Evolutionary conservation across 53 echinoderm and acorn worm genomes (phyloP).

Genomic region (Apostichopus leukothele): DNA sequence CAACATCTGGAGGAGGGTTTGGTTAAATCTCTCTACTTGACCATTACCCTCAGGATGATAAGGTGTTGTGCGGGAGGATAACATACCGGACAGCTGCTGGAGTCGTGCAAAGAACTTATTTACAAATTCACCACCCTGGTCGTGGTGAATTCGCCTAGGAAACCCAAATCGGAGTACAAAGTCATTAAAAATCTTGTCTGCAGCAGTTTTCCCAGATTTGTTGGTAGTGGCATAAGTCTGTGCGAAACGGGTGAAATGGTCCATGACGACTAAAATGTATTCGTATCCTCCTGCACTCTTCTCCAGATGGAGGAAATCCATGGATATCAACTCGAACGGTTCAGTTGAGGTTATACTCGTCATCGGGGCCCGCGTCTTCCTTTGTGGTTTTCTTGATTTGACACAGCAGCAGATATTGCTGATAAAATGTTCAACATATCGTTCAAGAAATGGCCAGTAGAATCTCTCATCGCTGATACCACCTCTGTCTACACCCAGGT

Average conservation of each 20-base stretch:
- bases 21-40: constrained; percentile 42
- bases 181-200: constrained; percentile 51
- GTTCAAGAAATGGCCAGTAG: constrained; percentile 36
- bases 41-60: not conserved
- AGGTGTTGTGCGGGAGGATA: not conserved
- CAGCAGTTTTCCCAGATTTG: constrained; percentile 47
- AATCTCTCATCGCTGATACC: constrained; percentile 49
- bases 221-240: constrained; percentile 55
- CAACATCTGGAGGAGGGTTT: constrained; percentile 48
- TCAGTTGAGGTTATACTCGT: constrained; percentile 22
- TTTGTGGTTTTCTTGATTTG: constrained; percentile 21
- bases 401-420: constrained; percentile 27
- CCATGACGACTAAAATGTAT: constrained; percentile 59
- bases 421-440: constrained; percentile 12
- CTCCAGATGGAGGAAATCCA: constrained; percentile 64
- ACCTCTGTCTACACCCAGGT: constrained; percentile 44
- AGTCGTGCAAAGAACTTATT: constrained; percentile 44
- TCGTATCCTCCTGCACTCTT: constrained; percentile 49
- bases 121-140: constrained; percentile 62
- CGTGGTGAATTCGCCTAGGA: constrained; percentile 52
- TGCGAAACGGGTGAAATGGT: constrained; percentile 61
- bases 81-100: not conserved
- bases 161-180: constrained; percentile 58
- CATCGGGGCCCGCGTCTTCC: constrained; percentile 42
- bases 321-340: constrained; percentile 58